Conservation (phyloP, 2,113 vertebrate species). For the Amphiprion percula region DNA sequence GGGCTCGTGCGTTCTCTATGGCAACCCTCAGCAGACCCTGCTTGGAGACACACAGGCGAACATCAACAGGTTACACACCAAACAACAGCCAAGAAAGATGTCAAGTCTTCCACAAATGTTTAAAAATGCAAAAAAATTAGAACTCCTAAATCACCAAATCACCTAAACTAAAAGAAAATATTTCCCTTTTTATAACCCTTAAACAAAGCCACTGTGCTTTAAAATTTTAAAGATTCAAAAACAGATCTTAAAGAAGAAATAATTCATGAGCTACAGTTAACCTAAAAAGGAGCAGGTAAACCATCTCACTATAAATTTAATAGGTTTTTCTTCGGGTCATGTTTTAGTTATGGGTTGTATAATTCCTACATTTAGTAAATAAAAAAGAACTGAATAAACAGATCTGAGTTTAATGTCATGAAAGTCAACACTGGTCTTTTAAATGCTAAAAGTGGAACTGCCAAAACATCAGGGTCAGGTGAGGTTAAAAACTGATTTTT, state of each 20-base stretch:
- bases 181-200: neutral
- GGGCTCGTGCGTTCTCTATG: conserved; percentile 96
- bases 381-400: neutral
- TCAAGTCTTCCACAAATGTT: neutral
- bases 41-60: conserved; percentile 78
- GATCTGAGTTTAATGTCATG: neutral
- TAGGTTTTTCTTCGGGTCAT: neutral
- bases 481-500: conserved; percentile 28
- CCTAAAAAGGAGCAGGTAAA: neutral
- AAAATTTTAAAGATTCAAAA: neutral
- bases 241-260: neutral
- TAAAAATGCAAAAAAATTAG: neutral
- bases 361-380: neutral
- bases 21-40: conserved; percentile 99
- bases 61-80: conserved; percentile 75
- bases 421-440: conserved; percentile 26
- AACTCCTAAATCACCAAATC: neutral
- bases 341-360: too few relatives aligned
- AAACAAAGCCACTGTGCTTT: neutral
- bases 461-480: conserved; percentile 34
- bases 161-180: neutral
- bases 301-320: neutral
- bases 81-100: conserved; percentile 1
- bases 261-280: neutral
- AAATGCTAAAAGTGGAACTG: conserved; percentile 10